Evolutionary conservation across 2,888 invertebrate genomes (phyloP).

Genomic region (Phyllotreta cruciferae): DNA sequence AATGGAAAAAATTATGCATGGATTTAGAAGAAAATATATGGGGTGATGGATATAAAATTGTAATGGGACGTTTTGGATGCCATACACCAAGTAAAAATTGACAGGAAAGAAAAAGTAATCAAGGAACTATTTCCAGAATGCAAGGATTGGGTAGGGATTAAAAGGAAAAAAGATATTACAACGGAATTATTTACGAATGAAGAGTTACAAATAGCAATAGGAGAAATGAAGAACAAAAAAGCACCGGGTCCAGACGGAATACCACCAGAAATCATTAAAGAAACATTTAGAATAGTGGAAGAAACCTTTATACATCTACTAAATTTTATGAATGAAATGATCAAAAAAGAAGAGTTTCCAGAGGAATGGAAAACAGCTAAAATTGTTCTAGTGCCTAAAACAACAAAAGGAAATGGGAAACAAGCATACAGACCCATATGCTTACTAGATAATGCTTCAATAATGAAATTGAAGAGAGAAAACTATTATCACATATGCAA

Average conservation of each 20-base stretch:
- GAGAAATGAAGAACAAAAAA: not conserved
- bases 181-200: no score
- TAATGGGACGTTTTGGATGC: not conserved
- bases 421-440: constrained; percentile 11
- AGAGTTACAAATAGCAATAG: not conserved
- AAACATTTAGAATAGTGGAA: not conserved
- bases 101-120: not conserved
- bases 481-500: constrained; percentile 8
- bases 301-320: not conserved
- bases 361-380: constrained; percentile 28
- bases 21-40: constrained; percentile 8
- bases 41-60: constrained; percentile 16
- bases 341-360: constrained; percentile 31
- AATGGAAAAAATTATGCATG: constrained; percentile 4
- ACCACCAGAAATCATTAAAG: not conserved
- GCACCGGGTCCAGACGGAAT: not conserved
- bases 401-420: not conserved
- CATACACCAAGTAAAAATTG: constrained; percentile 4
- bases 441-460: constrained; percentile 18
- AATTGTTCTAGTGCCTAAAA: constrained; percentile 29
- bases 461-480: constrained; percentile 9
- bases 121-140: no score
- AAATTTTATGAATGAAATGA: constrained; percentile 8
- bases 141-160: no score
- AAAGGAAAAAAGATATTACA: no score